Conservation (phyloP, 2,888 invertebrate genomes). For the Campaea margaritaria region DNA sequence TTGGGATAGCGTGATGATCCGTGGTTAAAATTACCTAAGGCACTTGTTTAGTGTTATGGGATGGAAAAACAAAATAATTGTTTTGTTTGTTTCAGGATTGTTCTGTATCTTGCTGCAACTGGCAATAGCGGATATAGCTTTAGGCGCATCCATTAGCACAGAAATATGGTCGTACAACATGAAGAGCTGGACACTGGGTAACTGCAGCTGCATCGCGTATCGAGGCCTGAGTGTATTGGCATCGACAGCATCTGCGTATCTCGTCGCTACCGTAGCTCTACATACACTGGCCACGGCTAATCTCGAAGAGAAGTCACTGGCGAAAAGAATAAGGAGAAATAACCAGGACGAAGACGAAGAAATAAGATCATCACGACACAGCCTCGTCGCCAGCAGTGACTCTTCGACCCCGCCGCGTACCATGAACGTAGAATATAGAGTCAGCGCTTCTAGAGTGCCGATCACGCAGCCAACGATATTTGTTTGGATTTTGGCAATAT, state of each 20-base stretch:
- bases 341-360: constrained; percentile 73
- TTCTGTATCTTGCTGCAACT: constrained; percentile 82
- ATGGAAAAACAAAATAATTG: not conserved
- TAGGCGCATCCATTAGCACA: constrained; percentile 73
- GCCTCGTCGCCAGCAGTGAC: constrained; percentile 78
- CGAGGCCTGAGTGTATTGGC: constrained; percentile 83
- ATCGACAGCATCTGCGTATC: constrained; percentile 84
- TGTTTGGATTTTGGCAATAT: constrained; percentile 85
- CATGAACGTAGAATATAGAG: constrained; percentile 83
- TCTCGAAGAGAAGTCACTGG: constrained; percentile 71
- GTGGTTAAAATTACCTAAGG: no score
- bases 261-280: constrained; percentile 83
- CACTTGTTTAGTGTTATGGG: no score
- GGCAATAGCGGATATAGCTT: constrained; percentile 78
- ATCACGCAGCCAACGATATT: constrained; percentile 82
- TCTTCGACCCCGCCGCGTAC: constrained; percentile 79
- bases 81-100: constrained; percentile 76
- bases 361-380: constrained; percentile 77
- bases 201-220: constrained; percentile 79
- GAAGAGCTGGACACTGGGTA: constrained; percentile 81
- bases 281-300: constrained; percentile 85
- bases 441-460: constrained; percentile 72
- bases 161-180: constrained; percentile 83
- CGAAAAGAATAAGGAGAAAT: constrained; percentile 64
- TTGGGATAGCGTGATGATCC: no score